phyloP scores from a whole-genome alignment of 1,140 invertebrate genomes.

The Pinna nobilis region DNA sequence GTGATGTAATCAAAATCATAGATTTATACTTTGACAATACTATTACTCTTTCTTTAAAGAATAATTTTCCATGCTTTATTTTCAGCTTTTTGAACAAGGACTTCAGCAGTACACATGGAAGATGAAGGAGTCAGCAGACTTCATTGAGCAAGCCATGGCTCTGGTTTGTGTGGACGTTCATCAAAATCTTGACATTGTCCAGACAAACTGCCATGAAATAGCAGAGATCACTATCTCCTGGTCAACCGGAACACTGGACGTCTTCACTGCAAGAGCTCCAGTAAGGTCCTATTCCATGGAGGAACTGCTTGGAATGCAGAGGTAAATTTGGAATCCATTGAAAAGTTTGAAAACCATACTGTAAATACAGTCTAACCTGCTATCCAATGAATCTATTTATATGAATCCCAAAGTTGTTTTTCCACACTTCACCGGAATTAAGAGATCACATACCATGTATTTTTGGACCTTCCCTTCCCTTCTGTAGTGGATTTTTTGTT shows the following conservation, averaged over 20 bases:
- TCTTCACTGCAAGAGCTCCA: conserved; percentile 61
- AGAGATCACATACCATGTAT: too few species aligned
- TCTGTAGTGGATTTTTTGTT: too few species aligned
- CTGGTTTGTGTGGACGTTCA: conserved; percentile 71
- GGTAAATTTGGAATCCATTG: conserved; percentile 50
- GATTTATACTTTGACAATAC: not conserved
- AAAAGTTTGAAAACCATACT: too few species aligned
- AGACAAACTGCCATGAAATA: conserved; percentile 71
- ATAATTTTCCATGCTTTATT: not conserved
- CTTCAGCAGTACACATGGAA: conserved; percentile 71
- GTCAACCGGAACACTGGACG: conserved; percentile 66
- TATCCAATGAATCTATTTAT: too few species aligned
- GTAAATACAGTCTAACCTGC: too few species aligned
- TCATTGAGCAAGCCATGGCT: conserved; percentile 72
- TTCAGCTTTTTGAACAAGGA: conserved; percentile 68
- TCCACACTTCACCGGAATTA: too few species aligned
- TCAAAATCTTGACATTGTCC: conserved; percentile 71
- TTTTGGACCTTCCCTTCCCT: too few species aligned
- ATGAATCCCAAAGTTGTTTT: too few species aligned
- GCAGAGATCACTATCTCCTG: conserved; percentile 68
- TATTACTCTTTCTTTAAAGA: not conserved
- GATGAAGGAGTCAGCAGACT: conserved; percentile 73
- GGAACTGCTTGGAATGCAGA: conserved; percentile 69
- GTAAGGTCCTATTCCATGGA: conserved; percentile 68
- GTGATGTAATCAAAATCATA: not conserved